phyloP scores from a whole-genome alignment of 2,888 invertebrate genomes.

The Anticlea derivata region DNA sequence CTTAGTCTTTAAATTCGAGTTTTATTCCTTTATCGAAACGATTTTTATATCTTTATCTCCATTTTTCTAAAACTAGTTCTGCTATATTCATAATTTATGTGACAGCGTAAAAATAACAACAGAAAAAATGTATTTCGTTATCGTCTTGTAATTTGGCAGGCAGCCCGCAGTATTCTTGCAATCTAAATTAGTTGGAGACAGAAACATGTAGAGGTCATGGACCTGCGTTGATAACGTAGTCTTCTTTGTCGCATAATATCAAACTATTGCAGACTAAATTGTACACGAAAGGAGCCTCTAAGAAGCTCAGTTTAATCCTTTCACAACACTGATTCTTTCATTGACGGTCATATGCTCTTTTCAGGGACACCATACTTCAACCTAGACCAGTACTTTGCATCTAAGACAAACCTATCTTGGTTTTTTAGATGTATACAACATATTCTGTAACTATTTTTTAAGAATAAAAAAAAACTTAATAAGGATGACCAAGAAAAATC shows the following conservation, averaged over 20 bases:
- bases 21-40: not conserved
- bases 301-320: too few relatives aligned
- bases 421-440: too few relatives aligned
- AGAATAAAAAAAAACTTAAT: too few relatives aligned
- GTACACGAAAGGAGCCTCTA: too few relatives aligned
- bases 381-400: too few relatives aligned
- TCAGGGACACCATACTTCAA: too few relatives aligned
- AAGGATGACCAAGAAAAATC: too few relatives aligned
- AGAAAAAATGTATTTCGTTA: not conserved
- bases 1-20: not conserved
- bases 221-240: conserved; percentile 25
- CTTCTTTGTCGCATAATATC: conserved; percentile 1
- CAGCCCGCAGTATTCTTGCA: conserved; percentile 21
- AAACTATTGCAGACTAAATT: conserved; percentile 3
- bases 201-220: conserved; percentile 26
- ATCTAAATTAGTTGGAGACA: conserved; percentile 30
- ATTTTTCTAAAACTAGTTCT: too few relatives aligned
- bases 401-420: too few relatives aligned
- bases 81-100: not conserved
- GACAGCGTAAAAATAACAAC: not conserved
- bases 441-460: too few relatives aligned
- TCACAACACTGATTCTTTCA: too few relatives aligned
- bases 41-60: not conserved
- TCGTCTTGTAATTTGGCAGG: conserved; percentile 24
- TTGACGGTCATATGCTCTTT: too few relatives aligned